Evolutionary conservation across 2,113 vertebrate species (phyloP).

Genomic region (Onychostoma macrolepis): DNA sequence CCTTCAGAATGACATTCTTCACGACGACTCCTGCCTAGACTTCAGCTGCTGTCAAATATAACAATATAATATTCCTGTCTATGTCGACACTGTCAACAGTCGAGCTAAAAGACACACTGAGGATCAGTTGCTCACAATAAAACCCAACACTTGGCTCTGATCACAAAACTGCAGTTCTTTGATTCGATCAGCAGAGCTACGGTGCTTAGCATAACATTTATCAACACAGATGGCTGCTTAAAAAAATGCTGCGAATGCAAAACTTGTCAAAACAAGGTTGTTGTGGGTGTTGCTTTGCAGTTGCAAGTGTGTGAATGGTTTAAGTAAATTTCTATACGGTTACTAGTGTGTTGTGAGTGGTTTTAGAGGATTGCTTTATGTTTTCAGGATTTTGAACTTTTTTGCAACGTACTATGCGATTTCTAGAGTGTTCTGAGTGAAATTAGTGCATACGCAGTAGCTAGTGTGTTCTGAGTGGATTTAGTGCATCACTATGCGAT

Average conservation of each 20-base stretch:
- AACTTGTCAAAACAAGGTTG: not conserved
- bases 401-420: no score
- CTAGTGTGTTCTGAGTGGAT: not conserved
- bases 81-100: not conserved
- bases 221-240: not conserved
- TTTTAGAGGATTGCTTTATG: no score
- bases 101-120: not conserved
- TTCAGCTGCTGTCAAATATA: slow-evolving; percentile 23
- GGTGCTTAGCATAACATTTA: not conserved
- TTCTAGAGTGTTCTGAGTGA: not conserved
- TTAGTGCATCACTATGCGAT: not conserved
- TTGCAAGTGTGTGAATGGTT: not conserved
- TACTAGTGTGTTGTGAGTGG: not conserved
- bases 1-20: not conserved
- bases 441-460: not conserved
- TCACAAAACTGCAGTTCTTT: not conserved
- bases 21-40: not conserved
- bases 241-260: not conserved
- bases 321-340: no score
- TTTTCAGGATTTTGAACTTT: no score
- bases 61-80: slow-evolving; percentile 3
- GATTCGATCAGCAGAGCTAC: not conserved
- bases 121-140: not conserved
- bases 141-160: not conserved
- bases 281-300: not conserved